A percentile compares a stretch with the other conserved stretches of the same genome.
Evolutionary conservation across 2,797 vertebrate species (phyloP).

Genomic region (Enteromius afrohamiltoni): DNA sequence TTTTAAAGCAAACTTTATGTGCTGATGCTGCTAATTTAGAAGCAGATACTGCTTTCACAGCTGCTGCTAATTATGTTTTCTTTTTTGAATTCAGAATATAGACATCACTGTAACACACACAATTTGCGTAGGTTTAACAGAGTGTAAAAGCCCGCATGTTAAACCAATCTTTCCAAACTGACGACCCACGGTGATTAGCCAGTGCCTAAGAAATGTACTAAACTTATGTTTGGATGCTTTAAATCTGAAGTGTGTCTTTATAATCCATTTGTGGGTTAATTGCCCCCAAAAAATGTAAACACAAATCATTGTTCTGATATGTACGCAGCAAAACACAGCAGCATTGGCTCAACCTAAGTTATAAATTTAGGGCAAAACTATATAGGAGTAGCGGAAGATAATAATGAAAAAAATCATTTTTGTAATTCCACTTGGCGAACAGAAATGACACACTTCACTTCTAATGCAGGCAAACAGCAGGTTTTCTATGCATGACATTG

Average conservation of each 20-base stretch:
- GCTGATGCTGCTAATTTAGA: slow-evolving; percentile 34
- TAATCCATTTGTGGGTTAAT: neutral
- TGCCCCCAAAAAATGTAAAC: neutral
- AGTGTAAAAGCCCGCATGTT: neutral
- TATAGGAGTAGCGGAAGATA: neutral
- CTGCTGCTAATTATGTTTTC: slow-evolving; percentile 26
- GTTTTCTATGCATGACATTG: slow-evolving; percentile 53
- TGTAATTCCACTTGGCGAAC: neutral
- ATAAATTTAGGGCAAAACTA: neutral
- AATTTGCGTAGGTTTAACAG: slow-evolving; percentile 10
- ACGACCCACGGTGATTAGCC: slow-evolving; percentile 31
- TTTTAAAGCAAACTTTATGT: slow-evolving; percentile 18
- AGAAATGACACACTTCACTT: slow-evolving; percentile 33
- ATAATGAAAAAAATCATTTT: neutral
- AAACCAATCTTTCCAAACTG: slow-evolving; percentile 16
- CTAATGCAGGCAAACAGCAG: slow-evolving; percentile 41
- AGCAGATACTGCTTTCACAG: slow-evolving; percentile 28
- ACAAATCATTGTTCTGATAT: neutral
- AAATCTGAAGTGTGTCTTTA: neutral
- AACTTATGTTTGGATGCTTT: neutral
- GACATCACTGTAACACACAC: slow-evolving; percentile 10
- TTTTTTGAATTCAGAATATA: slow-evolving; percentile 31
- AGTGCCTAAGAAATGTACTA: slow-evolving; percentile 49
- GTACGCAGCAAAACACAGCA: neutral
- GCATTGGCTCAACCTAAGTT: too few species aligned